Evolutionary conservation across 2,888 invertebrate species (phyloP), one percentile per base, ranked within the genome.

Genomic region (Spodoptera littoralis): DNA sequence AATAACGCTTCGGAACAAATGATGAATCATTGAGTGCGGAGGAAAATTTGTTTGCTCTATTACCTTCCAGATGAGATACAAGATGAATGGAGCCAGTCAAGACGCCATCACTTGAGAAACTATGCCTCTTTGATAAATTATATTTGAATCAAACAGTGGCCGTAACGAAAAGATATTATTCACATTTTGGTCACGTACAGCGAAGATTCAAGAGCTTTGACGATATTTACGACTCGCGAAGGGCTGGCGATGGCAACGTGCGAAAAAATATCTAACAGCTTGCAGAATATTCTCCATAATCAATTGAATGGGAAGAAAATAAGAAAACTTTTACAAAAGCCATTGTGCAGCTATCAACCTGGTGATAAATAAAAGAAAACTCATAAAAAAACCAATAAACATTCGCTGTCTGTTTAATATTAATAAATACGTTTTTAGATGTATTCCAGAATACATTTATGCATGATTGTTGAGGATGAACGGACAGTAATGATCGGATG

Each of bases 401-500:
- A 65, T 73, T 55, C 44, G 4, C 18, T 24, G 46, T 18, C 54
- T 70, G 72, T 62, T 76, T 66, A 67, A 65, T 74, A 74, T 74
- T 61, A 64, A 74, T 62, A 67, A 64, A 74, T 62, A 67, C 41
- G 57, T 60, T 54, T 76, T 67, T 45, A 59, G 59, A 72, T 65
- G 27, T 68, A 68, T 74, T 72, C 64, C 48, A 18, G 46, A 60
- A 76, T 75, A 58, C 56, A 72, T 74, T 76, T 68, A 76, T 64
- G 72, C 63, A 72, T 67, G 67, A 64, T 67, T 68, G 57, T 48
- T 51, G 53, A 52, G 58, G 60, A 73, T 79, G 67, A 73, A 76
- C 66, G 71, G 68, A 65, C 76, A 69, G 70, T 74, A 74, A 78
- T 78, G 76, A 78, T 80, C 69, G 66, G 49, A 67, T 73, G 73